phyloP scores from a whole-genome alignment of 2,888 invertebrate genomes.

The Cryptocephalus moraei region DNA sequence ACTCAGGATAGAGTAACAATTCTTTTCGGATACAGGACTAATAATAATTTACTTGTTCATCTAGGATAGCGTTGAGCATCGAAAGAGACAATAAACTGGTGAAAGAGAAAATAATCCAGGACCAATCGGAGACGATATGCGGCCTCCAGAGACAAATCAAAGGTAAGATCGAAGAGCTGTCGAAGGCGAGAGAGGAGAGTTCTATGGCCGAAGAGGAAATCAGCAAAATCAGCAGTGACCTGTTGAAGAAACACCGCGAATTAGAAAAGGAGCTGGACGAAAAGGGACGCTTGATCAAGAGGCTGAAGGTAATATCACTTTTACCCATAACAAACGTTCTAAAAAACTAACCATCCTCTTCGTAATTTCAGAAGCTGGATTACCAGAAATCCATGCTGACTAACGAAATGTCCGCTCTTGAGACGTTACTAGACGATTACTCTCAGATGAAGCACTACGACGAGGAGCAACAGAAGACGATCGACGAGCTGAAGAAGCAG shows the following conservation, averaged over 20 bases:
- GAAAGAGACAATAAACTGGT: constrained; percentile 20
- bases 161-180: constrained; percentile 16
- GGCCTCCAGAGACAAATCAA: constrained; percentile 17
- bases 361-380: constrained; percentile 14
- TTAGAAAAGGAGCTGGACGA: constrained; percentile 17
- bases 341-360: background rate
- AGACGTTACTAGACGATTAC: constrained; percentile 14
- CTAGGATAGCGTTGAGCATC: constrained; percentile 14
- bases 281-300: constrained; percentile 16
- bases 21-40: no score
- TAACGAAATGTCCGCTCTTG: constrained; percentile 17
- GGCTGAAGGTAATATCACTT: constrained; percentile 14
- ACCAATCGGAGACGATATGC: constrained; percentile 19
- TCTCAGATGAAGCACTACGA: constrained; percentile 11
- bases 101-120: constrained; percentile 24
- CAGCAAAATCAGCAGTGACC: constrained; percentile 14
- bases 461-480: constrained; percentile 11
- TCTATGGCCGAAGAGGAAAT: constrained; percentile 16
- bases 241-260: constrained; percentile 15
- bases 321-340: background rate
- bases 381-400: constrained; percentile 15
- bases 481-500: constrained; percentile 15
- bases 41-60: no score
- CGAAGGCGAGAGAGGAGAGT: constrained; percentile 13
- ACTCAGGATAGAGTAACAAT: no score